Evolutionary conservation across 2,888 invertebrate species (phyloP), one percentile per base, ranked within the genome.

Genomic region (Hirtodrosophila cameraria): DNA sequence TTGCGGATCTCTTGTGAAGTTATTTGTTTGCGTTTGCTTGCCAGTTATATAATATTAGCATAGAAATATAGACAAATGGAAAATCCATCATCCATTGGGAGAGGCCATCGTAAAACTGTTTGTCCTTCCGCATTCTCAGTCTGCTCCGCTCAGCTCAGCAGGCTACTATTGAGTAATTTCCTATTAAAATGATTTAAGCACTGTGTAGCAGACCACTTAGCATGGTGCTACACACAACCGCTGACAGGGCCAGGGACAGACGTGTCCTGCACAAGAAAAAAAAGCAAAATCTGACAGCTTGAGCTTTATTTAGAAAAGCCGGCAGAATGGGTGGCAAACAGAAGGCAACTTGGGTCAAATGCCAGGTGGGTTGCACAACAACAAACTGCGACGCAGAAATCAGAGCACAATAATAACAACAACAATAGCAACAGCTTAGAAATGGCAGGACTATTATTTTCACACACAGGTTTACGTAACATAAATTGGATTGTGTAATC

Each of bases 401-500:
- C 75, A 60, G 41, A 39, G 53, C 18, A 31, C 42, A 60, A 16
- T 12, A 49, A 58, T 55, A 54, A 60, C 18, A 74, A 36, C 49
- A 60, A 35, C 36, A 62, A 16, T 30, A 59, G 55, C 43, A 53
- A 43, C 46, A 12, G 45, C 45, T 9, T 35, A 18, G 35, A 59
- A 31, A 8, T 25, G 57, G 46, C 60, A 83, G 84, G 69, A 76
- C 74, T 45, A 59, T 63, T 69, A 65, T 75, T 75, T 82, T 54
- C 68, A 62, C 72, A 67, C 65, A 69, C 58, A 39, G 59, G 39
- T 85, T 82, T 82, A 82, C 85, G 82, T 82, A 86, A 82, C 79
- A 69, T 55, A 58, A 70, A 75, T 60, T 50, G 58, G 61, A 82
- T 82, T 82, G 82, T 82, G 87, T 75, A 82, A 82, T 67, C 82